These are phyloP conservation scores for Fulica atra DNA, from an alignment of 2,113 vertebrate genomes.

Conservation along the genomic window DNA sequence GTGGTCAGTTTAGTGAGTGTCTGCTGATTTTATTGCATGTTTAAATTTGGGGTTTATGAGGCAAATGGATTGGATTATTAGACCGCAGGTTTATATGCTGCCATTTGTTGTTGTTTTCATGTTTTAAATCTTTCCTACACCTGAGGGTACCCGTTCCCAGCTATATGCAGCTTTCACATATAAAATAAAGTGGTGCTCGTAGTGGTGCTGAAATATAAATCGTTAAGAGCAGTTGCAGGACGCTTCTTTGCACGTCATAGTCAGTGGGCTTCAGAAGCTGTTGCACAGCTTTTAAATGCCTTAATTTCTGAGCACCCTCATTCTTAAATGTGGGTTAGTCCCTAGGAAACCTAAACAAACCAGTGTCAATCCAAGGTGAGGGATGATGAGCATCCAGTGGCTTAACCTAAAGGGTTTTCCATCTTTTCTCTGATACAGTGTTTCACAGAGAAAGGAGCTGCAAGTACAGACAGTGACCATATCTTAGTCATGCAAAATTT, in stretches of 20 bases:
- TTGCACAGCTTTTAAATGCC: not conserved
- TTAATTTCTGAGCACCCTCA: not conserved
- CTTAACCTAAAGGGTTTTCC: not conserved
- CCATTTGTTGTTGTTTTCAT: not conserved
- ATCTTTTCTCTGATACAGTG: not conserved
- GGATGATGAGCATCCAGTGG: not conserved
- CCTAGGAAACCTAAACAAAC: not conserved
- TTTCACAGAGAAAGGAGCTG: not conserved
- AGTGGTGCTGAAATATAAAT: not conserved
- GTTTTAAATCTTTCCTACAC: not conserved
- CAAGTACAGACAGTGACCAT: not conserved
- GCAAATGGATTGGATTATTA: not conserved
- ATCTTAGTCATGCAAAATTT: not conserved
- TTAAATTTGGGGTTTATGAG: not conserved
- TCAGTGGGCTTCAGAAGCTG: not conserved
- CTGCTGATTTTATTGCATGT: not conserved
- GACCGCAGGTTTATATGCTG: not conserved
- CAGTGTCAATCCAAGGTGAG: not conserved
- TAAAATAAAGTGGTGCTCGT: not conserved
- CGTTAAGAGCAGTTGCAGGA: not conserved
- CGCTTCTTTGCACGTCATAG: not conserved
- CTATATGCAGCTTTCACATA: not conserved
- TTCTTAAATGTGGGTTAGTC: not conserved
- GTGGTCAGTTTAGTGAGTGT: not conserved
- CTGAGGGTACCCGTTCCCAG: not conserved